Base-by-base conservation (phyloP, 2,113 vertebrate species). In the Gnathonemus longibarbis region DNA sequence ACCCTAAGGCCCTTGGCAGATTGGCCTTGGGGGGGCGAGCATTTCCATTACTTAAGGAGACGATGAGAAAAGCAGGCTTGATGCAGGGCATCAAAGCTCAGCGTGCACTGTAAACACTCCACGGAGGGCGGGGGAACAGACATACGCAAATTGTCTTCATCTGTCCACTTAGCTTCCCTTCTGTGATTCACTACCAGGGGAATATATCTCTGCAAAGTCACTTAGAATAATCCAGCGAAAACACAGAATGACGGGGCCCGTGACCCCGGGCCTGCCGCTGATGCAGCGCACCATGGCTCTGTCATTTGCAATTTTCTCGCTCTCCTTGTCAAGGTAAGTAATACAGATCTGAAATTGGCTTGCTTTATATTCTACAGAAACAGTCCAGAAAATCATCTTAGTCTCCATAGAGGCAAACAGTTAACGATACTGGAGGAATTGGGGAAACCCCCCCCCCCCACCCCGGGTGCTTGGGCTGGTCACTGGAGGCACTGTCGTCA, bases 71-170 rank as follows among this genome's bases (percentile, higher is more conserved):
- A 92, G 88, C 90, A 90, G 90, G 66, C 85, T 49, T 39, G 77
- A 86, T 85, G 88, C 49, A 50, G 89, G 88, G 91, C 91, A 93
- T 91, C 91, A 93, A 92, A 92, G 91, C 89, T 88, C 53, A 91
- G 31, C 50, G 85, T 89, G 91, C 91, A 90, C 89, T 91, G 88
- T 92, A 93, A 92, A 92, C 92, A 93, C 88, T 90, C 70, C 87
- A 80, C 42, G 74, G 52, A 90, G 87, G 89, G 48, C 88, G 45
- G 90, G 88, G 89, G 50, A 89, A 80, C 49, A 49, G 83, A 86
- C 66, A 48, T 77, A 77, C 89, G 86, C 88, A 92, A 92, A 93
- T 92, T 91, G 90, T 90, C 91, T 92, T 93, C 91, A 92, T 93
- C 91, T 93, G 91, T 91, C 89, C 91, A 87, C 83, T 85, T 92